Evolutionary conservation across 1,140 invertebrate genomes (phyloP).

Genomic region (Fopius arisanus): DNA sequence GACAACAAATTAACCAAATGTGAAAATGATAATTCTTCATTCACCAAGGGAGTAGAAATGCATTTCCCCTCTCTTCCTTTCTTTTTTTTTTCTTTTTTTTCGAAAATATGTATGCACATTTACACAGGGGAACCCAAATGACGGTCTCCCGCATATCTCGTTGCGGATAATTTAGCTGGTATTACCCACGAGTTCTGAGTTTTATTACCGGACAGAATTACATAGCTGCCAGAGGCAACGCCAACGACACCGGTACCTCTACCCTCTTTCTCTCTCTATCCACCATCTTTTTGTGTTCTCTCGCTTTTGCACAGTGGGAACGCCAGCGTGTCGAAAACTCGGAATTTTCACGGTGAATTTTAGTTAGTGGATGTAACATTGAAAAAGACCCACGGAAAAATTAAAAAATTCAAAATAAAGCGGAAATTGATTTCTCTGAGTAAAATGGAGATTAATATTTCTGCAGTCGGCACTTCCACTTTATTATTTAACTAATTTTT

Average conservation of each 20-base stretch:
- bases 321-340: neutral
- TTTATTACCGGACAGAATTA: constrained; percentile 51
- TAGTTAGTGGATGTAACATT: neutral
- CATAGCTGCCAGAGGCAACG: constrained; percentile 39
- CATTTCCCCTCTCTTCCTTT: too few species aligned
- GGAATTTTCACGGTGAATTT: neutral
- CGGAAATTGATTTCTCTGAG: too few species aligned
- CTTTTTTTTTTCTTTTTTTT: neutral
- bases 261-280: neutral
- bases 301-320: neutral
- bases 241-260: constrained; percentile 19
- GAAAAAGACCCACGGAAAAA: too few species aligned
- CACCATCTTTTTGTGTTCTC: neutral
- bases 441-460: too few species aligned
- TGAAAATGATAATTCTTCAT: neutral
- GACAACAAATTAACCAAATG: constrained; percentile 8
- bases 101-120: constrained; percentile 14
- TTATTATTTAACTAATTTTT: too few species aligned
- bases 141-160: constrained; percentile 39
- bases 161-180: constrained; percentile 49
- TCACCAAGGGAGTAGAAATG: neutral
- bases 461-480: too few species aligned
- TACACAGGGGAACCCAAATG: constrained; percentile 21
- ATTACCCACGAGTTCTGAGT: constrained; percentile 47
- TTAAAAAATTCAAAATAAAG: too few species aligned